Base-by-base conservation (phyloP, 2,888 invertebrate genomes). In the Tenodera sinensis region DNA sequence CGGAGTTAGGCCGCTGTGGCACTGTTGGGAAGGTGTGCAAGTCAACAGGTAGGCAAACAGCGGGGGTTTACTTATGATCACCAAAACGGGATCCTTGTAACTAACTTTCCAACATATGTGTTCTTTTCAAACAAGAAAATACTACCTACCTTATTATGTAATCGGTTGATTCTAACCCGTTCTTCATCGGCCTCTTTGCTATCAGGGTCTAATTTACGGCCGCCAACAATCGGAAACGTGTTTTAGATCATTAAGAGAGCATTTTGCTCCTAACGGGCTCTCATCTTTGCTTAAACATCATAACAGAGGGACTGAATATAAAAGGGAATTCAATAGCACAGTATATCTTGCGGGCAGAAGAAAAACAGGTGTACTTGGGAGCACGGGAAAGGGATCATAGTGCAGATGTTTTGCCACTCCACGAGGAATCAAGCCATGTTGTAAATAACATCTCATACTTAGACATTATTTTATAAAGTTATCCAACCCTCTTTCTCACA, bases 31-130 rank as follows among this genome's bases (percentile, higher is more conserved):
- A 86, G 86, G 86, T 86, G 86, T 86, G 86, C 81, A 86, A 86
- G 86, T 86, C 86, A 81, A 86, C 86, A 86, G 86, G 86, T 86
- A 86, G 54, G 86, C 71, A 86, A 81, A 28, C 86, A 81, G 86
- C 86, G 81, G 86, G 86, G 86, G 86, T 71, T 81, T 86, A 81
- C 86, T 86, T 86, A 30, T 28, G 86, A 81, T 25, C 27, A 85
- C 47, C 85, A 85, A 85, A 85, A 85, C 47, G 47, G 85, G n/a
- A n/a, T 47, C 28, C 54, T 47, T 28, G 47, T 84, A 30, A 30
- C 30, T 34, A 30, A 84, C 25, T 34, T 84, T 28, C 28, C 84
- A 84, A 84, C 84, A 34, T 30, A 84, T 84, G 54, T 71, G 34
- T 54, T 54, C 85, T 54, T 54, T 85, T 54, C 54, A 85, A 85